Conservation (phyloP, 2,797 vertebrate species). For the Pterois miles region DNA sequence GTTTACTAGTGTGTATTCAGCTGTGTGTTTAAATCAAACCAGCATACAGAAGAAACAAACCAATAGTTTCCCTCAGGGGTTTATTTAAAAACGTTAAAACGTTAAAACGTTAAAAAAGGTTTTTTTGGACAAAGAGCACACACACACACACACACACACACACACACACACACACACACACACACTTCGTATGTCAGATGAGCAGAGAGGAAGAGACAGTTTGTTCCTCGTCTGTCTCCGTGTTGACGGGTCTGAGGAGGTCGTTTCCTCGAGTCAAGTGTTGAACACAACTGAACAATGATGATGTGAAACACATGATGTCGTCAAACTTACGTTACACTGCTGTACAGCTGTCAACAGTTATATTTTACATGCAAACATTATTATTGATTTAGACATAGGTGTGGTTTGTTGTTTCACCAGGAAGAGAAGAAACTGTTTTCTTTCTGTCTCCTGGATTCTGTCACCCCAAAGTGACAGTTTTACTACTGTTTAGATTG, state of each 20-base stretch:
- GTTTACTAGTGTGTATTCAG: neutral
- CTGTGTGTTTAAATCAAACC: constrained; percentile 7
- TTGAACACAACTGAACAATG: neutral
- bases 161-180: constrained; percentile 18
- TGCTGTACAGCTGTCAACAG: neutral
- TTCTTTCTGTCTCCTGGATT: neutral
- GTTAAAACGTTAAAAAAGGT: too few species aligned
- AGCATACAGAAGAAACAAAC: constrained; percentile 20
- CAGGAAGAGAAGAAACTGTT: neutral
- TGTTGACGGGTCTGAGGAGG: constrained; percentile 28
- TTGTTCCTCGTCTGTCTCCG: constrained; percentile 41
- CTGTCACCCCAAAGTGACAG: neutral
- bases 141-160: constrained; percentile 10
- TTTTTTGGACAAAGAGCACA: neutral
- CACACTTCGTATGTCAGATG: neutral
- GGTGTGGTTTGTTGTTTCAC: neutral
- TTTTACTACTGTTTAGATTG: neutral
- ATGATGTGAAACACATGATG: constrained; percentile 2
- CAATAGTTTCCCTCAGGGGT: constrained; percentile 22
- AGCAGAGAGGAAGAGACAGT: constrained; percentile 38
- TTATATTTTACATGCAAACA: neutral
- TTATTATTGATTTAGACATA: neutral
- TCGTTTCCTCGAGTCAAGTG: constrained; percentile 37
- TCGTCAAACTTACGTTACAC: neutral
- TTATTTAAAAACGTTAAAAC: constrained; percentile 56